Evolutionary conservation across 2,797 vertebrate genomes (phyloP).

Genomic region (Percopsis omiscomaycus): DNA sequence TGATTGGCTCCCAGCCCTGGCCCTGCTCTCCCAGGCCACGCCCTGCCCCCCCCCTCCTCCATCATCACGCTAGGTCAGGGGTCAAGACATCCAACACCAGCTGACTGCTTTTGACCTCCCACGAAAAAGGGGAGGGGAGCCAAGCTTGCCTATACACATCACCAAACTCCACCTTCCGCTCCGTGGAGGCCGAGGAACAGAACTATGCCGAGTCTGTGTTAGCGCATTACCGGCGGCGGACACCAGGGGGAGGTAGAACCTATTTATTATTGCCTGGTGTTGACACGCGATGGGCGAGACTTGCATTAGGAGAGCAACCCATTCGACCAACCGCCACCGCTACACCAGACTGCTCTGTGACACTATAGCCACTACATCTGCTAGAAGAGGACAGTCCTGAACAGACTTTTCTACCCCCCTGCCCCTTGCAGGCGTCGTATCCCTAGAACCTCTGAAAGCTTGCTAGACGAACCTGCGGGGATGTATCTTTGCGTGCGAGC

Average conservation of each 20-base stretch:
- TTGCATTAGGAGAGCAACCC: slow-evolving; percentile 2
- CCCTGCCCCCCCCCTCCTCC: slow-evolving; percentile 17
- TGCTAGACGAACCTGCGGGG: slow-evolving; percentile 70
- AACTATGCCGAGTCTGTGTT: slow-evolving; percentile 20
- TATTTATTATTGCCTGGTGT: slow-evolving; percentile 11
- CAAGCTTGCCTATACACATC: slow-evolving; percentile 45
- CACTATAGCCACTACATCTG: slow-evolving; percentile 13
- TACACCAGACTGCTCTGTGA: slow-evolving; percentile 38
- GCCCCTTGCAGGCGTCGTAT: slow-evolving; percentile 53
- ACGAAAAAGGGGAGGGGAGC: slow-evolving; percentile 14
- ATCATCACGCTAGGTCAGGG: slow-evolving; percentile 56
- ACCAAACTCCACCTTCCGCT: not conserved
- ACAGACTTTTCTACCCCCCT: slow-evolving; percentile 43
- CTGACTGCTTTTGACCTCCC: slow-evolving; percentile 52
- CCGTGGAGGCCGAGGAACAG: not conserved
- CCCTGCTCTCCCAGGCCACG: slow-evolving; percentile 54
- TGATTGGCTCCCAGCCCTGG: slow-evolving; percentile 41
- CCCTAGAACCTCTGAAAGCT: slow-evolving; percentile 66
- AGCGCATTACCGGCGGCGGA: slow-evolving; percentile 17
- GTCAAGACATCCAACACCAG: slow-evolving; percentile 57
- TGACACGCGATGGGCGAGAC: not conserved
- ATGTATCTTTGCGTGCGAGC: slow-evolving; percentile 54
- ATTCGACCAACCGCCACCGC: slow-evolving; percentile 9
- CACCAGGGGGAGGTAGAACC: slow-evolving; percentile 16
- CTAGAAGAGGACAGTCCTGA: slow-evolving; percentile 33